Evolutionary conservation across 2,113 vertebrate species (phyloP).

Genomic region (Progne subis): DNA sequence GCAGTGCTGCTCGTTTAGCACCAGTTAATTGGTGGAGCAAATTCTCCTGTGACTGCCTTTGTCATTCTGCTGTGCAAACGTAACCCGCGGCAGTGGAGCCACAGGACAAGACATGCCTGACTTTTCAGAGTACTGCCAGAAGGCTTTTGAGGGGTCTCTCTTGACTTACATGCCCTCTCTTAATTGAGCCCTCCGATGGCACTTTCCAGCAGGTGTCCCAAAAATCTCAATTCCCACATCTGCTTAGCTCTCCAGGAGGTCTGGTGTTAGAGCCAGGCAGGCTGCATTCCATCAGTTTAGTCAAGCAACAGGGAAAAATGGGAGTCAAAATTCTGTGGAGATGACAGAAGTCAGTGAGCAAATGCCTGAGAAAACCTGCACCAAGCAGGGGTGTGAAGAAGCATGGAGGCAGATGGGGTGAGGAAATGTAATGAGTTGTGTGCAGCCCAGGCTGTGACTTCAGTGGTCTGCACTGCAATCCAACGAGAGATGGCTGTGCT

Average conservation of each 20-base stretch:
- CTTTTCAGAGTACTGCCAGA: background rate
- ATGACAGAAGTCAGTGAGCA: background rate
- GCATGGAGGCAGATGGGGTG: background rate
- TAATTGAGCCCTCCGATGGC: background rate
- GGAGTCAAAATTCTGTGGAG: background rate
- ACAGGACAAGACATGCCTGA: background rate
- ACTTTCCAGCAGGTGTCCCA: background rate
- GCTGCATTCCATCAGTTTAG: background rate
- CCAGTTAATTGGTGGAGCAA: background rate
- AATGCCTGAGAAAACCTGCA: background rate
- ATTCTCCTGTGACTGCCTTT: background rate
- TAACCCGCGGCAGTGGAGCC: background rate
- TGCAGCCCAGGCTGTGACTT: background rate
- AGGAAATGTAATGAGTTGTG: background rate
- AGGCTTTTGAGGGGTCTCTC: background rate
- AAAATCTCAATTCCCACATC: background rate
- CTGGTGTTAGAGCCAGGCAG: background rate
- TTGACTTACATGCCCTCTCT: background rate
- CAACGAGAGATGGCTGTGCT: background rate
- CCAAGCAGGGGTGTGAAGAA: background rate
- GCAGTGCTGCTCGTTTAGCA: background rate
- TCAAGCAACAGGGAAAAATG: background rate
- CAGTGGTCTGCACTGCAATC: accelerated
- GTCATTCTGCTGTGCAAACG: background rate
- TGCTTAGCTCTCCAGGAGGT: background rate